Evolutionary conservation across 2,797 vertebrate genomes (phyloP), one percentile per base, ranked within the genome.

Genomic region (Hippopotamyrus pictus): DNA sequence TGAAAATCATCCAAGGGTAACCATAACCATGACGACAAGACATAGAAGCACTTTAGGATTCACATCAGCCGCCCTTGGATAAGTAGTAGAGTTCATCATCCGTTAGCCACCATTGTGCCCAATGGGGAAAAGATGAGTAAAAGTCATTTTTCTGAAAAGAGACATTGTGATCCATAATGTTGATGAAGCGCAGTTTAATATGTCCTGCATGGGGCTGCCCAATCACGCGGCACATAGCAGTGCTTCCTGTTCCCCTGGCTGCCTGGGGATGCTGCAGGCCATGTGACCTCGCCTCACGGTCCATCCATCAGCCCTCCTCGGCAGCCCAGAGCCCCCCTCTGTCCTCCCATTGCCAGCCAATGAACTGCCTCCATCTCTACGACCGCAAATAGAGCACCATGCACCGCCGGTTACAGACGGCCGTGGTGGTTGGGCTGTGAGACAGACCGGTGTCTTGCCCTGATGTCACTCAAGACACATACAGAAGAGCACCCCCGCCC

Each of bases 131-230:
- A 79, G 17, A 79, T 79, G 73, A 79, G 33, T 79, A 79, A 79
- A 41, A 79, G 14, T 79, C 19, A 17, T 79, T 44, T 79, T 79
- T 73, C 65, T 79, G 73, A 79, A 76, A 37, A 79, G 73, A 79
- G 73, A 79, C 41, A 79, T 37, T 5, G 37, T 44, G 73, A 79
- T 79, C 73, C 73, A 44, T 79, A 79, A 79, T 79, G 73, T 79
- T 79, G 73, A 79, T 79, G 73, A 79, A 79, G 73, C 6, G 19
- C 73, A 79, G 73, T 79, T 79, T 79, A 79, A 79, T 79, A 79
- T 79, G 73, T 79, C 73, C 73, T 79, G 41, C 33, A 79, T 41
- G 73, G 37, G 73, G 73, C 73, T 79, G 73, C 73, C 41, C 73
- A 79, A 41, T 44, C 73, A 79, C 73, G 14, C 17, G 73, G 73